A percentile compares a stretch with the other conserved stretches of the same genome.
Conservation (phyloP, 2,113 vertebrate genomes). For the Camelus dromedarius region DNA sequence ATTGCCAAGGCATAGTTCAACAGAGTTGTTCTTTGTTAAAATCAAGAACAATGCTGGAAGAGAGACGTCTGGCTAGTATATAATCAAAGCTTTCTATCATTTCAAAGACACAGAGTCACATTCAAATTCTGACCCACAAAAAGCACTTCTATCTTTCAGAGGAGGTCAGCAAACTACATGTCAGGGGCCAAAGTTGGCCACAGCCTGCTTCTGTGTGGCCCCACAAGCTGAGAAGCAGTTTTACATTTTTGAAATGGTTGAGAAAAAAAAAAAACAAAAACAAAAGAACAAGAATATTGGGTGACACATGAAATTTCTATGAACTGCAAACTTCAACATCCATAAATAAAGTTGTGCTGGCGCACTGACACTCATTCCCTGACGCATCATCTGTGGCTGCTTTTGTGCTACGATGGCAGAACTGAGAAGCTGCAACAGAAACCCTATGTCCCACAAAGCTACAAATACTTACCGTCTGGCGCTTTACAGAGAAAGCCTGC, state of each 20-base stretch:
- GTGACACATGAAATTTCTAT: neutral
- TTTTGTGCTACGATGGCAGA: neutral
- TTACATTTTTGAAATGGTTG: neutral
- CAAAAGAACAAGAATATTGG: neutral
- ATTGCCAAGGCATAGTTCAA: neutral
- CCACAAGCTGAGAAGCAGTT: neutral
- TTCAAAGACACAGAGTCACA: constrained; percentile 11
- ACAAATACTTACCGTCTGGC: neutral
- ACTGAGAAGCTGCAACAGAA: neutral
- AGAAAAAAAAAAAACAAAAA: neutral
- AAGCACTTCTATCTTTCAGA: neutral
- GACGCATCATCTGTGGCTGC: neutral
- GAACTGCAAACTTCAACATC: constrained; percentile 30
- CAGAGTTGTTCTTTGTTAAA: constrained; percentile 51
- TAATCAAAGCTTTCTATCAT: constrained; percentile 20
- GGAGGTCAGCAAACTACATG: neutral
- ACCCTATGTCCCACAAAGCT: neutral
- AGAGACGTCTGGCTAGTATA: constrained; percentile 11
- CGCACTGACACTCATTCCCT: neutral
- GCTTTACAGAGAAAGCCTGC: neutral
- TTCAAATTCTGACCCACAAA: neutral
- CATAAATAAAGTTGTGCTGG: neutral
- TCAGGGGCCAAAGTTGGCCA: neutral
- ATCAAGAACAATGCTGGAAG: constrained; percentile 43
- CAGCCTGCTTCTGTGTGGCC: neutral